Evolutionary conservation across 2,797 vertebrate species (phyloP).

Genomic region (Botia kubotai): DNA sequence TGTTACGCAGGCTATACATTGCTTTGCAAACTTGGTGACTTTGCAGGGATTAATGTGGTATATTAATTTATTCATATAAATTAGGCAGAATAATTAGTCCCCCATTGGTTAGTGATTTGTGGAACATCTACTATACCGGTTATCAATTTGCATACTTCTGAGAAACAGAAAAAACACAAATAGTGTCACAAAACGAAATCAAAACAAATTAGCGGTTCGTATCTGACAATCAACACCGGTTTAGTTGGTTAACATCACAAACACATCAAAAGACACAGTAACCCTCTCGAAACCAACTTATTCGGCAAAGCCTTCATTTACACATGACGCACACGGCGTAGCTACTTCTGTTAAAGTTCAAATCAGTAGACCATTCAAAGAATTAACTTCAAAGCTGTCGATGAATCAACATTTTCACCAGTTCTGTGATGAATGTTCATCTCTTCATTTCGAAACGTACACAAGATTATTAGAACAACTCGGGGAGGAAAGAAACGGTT

Average conservation of each 20-base stretch:
- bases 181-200: slow-evolving; percentile 13
- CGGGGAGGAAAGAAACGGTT: slow-evolving; percentile 2
- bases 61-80: slow-evolving; percentile 26
- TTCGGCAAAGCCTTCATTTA: slow-evolving; percentile 57
- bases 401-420: slow-evolving; percentile 5
- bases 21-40: slow-evolving; percentile 39
- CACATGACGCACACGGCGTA: slow-evolving; percentile 34
- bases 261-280: slow-evolving; percentile 63
- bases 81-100: slow-evolving; percentile 21
- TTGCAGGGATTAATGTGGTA: slow-evolving; percentile 30
- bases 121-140: slow-evolving; percentile 20
- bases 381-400: slow-evolving; percentile 4
- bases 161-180: slow-evolving; percentile 1
- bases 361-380: not conserved
- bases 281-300: slow-evolving; percentile 55
- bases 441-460: slow-evolving; percentile 23
- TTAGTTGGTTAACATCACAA: slow-evolving; percentile 52
- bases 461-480: not conserved
- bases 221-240: slow-evolving; percentile 36
- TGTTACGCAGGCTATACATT: slow-evolving; percentile 52
- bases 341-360: not conserved
- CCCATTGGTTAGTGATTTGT: slow-evolving; percentile 43
- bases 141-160: slow-evolving; percentile 70
- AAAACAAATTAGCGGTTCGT: slow-evolving; percentile 16
- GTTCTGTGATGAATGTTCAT: not conserved